Base-by-base conservation (phyloP, 2,113 vertebrate genomes). In the Morone chrysops region DNA sequence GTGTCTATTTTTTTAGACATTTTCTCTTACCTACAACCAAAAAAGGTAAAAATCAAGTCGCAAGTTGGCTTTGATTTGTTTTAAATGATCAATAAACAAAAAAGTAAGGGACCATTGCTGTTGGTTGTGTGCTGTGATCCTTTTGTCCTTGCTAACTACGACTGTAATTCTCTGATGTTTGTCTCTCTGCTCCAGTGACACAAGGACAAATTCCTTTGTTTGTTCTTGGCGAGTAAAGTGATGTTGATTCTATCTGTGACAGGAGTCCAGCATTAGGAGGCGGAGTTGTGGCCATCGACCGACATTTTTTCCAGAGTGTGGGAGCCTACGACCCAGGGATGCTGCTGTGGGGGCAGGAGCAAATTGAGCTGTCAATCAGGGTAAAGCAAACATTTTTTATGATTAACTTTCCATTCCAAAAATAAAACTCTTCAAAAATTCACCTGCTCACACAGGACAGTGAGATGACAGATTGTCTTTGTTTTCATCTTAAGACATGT, bases 321-420 rank as follows among this genome's bases (percentile, higher is more conserved):
- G 97, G 97, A 68, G 96, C 95, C 6, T 98, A 96, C 31, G 97
- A 98, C 88, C 94, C 95, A 20, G 96, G 95, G 82, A 95, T 97
- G 96, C 93, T 95, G 56, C 83, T 89, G 5, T 94, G 85, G 92
- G 97, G 96, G 41, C 93, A 83, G 0, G 97, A 97, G 89, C 96
- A 97, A 89, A 92, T 97, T 57, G 97, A 98, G 86, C 90, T 98
- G 51, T 97, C 97, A 68, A 95, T 98, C 90, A 96, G 95, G 95
- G 97, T 98, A 96, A 91, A 54, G 31, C 10, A 72, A 78, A 74
- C 48, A 47, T 4, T 10, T 25, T 16, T 16, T 61, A 11, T 9
- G 13, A 22, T 66, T 12, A 61, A 8, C 25, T 57, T 82, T 31
- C 22, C 11, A 17, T 20, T 25, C 6, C 8, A 48, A 76, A 31